Percentiles rank a stretch among this genome's conserved stretches.
Evolutionary conservation across 2,888 invertebrate species (phyloP).

Genomic region (Harmothoe impar): DNA sequence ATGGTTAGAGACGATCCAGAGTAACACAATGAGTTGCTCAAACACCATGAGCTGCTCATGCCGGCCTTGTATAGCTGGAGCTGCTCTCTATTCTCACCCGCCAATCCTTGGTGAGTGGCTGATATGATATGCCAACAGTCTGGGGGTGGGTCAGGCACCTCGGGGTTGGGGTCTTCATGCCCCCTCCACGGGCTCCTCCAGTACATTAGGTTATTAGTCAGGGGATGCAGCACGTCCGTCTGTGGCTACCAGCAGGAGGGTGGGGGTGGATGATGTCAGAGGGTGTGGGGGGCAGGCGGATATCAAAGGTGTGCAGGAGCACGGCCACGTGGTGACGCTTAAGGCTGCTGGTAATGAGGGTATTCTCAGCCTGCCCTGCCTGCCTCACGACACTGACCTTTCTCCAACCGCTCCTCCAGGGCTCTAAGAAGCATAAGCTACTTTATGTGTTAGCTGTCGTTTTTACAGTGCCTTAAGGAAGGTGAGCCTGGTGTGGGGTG

Average conservation of each 20-base stretch:
- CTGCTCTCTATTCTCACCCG: no score
- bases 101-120: no score
- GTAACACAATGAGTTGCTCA: constrained; percentile 1
- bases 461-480: no score
- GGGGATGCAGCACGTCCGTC: background rate
- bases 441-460: background rate
- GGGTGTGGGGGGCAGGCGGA: background rate
- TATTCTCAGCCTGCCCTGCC: background rate
- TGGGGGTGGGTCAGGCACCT: no score
- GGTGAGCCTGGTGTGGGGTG: background rate
- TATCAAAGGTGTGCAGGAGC: constrained; percentile 10
- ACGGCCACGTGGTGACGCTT: background rate
- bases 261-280: background rate
- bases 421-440: constrained; percentile 13
- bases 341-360: background rate
- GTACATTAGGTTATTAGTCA: constrained; percentile 31
- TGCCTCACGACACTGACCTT: constrained; percentile 8
- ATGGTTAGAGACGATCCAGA: background rate
- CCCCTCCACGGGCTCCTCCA: background rate
- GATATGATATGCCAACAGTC: no score
- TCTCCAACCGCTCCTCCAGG: background rate
- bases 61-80: background rate
- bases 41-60: background rate
- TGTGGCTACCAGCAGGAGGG: background rate
- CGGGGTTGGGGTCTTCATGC: no score